Base-by-base conservation (phyloP, 1,140 invertebrate genomes). In the Acromyrmex echinatior region DNA sequence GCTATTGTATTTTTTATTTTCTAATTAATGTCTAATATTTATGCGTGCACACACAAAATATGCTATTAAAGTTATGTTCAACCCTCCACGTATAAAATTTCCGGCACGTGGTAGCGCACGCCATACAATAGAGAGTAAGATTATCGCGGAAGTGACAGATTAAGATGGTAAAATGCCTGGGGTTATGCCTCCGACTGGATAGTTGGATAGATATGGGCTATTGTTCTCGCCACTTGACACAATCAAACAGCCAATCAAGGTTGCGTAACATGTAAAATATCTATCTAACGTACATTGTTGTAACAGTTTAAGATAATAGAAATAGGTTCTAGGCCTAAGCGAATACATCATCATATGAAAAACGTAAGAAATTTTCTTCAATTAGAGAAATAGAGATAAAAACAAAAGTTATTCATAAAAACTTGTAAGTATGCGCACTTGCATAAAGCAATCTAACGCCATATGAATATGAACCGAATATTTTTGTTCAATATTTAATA, bases 171-270 rank as follows among this genome's bases (percentile, higher is more conserved):
- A 87, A 94, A 93, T 90, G 66, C 39, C 45, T 51, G 88, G 92
- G 92, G 92, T 92, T 94, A 94, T 89, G 76, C 89, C 65, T 88
- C 9, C 2, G 87, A 73, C 90, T 86, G 84, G 16, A 51, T 91
- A 60, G 81, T 89, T 86, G 60, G 77, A 92, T 92, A 88, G 89
- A 90, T 91, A 87, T 78, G 73, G 21, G 82, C 92, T 92, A 95
- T 95, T 95, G 94, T 95, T 95, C 94, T 93, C 90, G 53, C 89
- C 94, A 95, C 93, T 95, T 95, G 93, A 93, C 91, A 87, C 85
- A 94, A 95, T 95, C 93, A 94, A 84, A 93, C 88, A 84, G 86
- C 86, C 92, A 94, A 94, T 93, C 92, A 87, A 88, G 60, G 76
- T 95, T 95, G 90, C 86, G 91, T 92, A 94, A 94, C 91, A 89